Conservation (phyloP, 2,888 invertebrate species). For the Strigamia maritima region DNA sequence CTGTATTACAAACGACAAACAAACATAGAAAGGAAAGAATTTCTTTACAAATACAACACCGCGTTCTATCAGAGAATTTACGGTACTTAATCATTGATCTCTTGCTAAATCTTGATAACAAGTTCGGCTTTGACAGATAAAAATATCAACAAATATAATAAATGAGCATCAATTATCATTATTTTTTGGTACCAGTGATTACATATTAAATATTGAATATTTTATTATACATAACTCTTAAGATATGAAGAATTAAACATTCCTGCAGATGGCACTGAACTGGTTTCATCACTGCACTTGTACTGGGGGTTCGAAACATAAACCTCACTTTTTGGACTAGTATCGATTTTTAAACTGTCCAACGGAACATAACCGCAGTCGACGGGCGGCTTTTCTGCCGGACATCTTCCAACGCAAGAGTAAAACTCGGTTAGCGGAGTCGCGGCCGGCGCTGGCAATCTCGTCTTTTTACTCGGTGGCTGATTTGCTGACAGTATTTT, state of each 20-base stretch:
- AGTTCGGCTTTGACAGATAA: not conserved
- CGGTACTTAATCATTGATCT: not conserved
- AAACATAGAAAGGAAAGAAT: no score
- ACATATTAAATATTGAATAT: not conserved
- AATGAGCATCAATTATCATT: not conserved
- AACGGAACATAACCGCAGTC: not conserved
- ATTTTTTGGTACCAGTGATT: not conserved
- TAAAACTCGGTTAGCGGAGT: not conserved
- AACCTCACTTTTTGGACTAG: conserved; percentile 4
- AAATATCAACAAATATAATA: conserved; percentile 12
- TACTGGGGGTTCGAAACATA: not conserved
- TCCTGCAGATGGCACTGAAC: conserved; percentile 5
- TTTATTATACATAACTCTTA: not conserved
- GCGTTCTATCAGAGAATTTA: no score
- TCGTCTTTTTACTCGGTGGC: not conserved
- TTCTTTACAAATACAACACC: no score
- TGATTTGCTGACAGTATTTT: not conserved
- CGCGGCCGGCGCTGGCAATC: not conserved
- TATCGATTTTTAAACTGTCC: not conserved
- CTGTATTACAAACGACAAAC: no score
- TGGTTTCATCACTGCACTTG: not conserved
- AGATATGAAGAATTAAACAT: not conserved
- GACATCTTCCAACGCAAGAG: not conserved
- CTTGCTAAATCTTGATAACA: not conserved
- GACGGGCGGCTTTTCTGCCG: not conserved